phyloP scores from a whole-genome alignment of 2,113 vertebrate species.

The Grammomys dolichurus region DNA sequence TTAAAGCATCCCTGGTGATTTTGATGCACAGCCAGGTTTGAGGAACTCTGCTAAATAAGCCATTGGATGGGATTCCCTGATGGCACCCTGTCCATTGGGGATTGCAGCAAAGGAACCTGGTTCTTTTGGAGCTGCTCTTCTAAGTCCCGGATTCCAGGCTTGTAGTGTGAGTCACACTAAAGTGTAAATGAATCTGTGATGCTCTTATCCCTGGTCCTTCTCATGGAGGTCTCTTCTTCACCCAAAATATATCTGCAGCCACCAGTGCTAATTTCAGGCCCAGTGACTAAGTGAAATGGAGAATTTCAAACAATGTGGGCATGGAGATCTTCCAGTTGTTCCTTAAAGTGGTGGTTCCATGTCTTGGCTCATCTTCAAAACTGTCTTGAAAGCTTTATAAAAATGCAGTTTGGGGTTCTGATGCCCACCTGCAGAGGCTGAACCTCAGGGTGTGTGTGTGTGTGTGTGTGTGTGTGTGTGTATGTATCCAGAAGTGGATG shows the following conservation, averaged over 20 bases:
- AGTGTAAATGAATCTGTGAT: constrained; percentile 17
- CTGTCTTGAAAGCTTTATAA: constrained; percentile 68
- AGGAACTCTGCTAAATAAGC: constrained; percentile 30
- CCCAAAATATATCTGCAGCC: constrained; percentile 73
- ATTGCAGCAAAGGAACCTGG: neutral
- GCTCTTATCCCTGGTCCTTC: constrained; percentile 57
- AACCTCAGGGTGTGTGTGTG: neutral
- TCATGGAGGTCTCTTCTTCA: constrained; percentile 57
- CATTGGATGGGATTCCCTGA: neutral
- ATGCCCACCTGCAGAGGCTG: constrained; percentile 29
- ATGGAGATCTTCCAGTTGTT: constrained; percentile 79
- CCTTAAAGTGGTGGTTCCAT: constrained; percentile 72
- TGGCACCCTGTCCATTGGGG: neutral
- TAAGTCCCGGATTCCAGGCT: neutral
- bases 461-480: neutral
- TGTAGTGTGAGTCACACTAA: constrained; percentile 28
- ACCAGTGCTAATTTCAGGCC: constrained; percentile 78
- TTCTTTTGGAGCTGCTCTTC: neutral
- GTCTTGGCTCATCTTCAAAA: constrained; percentile 75
- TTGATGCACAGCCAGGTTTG: neutral
- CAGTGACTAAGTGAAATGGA: constrained; percentile 79
- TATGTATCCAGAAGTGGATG: neutral
- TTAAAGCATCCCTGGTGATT: constrained; percentile 37
- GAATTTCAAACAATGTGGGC: constrained; percentile 77
- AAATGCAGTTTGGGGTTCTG: constrained; percentile 52